Base-by-base conservation (phyloP, 2,888 invertebrate genomes). In the Ormyrus nitidulus region DNA sequence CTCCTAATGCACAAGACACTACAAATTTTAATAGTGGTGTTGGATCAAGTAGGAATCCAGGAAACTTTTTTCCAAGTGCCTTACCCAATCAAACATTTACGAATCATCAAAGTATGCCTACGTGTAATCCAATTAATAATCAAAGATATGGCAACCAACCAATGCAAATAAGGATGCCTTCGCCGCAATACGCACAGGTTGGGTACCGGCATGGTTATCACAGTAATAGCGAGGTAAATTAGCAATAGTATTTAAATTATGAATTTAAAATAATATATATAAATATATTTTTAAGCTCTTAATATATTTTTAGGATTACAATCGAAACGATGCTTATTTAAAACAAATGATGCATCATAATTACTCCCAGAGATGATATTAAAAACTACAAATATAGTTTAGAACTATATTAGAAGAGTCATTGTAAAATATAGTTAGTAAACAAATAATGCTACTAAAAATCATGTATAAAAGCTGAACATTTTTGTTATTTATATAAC, bases 161-260 rank as follows among this genome's bases (percentile, higher is more conserved):
- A 10, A 58, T 64, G 5, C 74, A 75, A 11, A 54, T 59, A 56
- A 69, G 49, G 65, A 44, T 80, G 13, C 64, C 75, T 2, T 62
- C 77, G 13, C 13, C 82, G 9, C 10, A 68, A 34, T 76, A 73
- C 66, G 53, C 76, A 64, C 80, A 76, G 66, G 77, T 79, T 59
- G 81, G 46, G 58, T 79, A 76, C 49, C 65, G 74, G 54, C 69
- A 58, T 10, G 62, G 71, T 66, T 48, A 74, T 72, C 62, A 11
- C 58, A 56, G 5, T 62, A 75, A 65, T 65, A 73, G 65, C 44
- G 61, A 79, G 79, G 82, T 82, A 82, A 65, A 64, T 0, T 59
- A 10, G 54, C 46, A 54, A n/a, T 73, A 61, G 1, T 34, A 7
- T 64, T 46, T 72, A 49, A 19, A 44, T 51, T 8, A 48, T 11